Evolutionary conservation across 2,888 invertebrate species (phyloP).

Genomic region (Hypomecis punctinalis): DNA sequence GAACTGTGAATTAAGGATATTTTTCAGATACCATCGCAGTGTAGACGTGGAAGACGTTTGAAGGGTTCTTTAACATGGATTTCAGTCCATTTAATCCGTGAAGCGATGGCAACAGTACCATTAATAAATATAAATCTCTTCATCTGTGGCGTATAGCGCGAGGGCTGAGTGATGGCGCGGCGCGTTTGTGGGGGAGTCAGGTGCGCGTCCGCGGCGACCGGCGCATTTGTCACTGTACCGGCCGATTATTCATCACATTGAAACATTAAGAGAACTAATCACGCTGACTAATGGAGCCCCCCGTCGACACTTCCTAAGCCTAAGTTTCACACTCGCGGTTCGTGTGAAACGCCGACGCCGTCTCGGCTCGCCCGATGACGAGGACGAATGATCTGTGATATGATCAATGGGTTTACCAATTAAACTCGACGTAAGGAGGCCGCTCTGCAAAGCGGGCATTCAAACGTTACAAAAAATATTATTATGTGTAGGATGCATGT

Average conservation of each 20-base stretch:
- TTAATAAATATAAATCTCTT: constrained; percentile 83
- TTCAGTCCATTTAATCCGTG: constrained; percentile 47
- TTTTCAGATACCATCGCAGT: constrained; percentile 28
- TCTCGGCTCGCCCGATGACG: constrained; percentile 58
- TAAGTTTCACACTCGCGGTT: constrained; percentile 73
- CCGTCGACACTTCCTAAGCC: constrained; percentile 82
- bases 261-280: constrained; percentile 84
- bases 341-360: constrained; percentile 64
- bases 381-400: constrained; percentile 64
- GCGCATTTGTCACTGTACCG: constrained; percentile 83
- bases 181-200: constrained; percentile 74
- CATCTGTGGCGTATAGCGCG: constrained; percentile 72
- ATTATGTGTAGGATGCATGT: constrained; percentile 13
- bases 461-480: constrained; percentile 21
- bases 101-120: constrained; percentile 62
- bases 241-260: constrained; percentile 84
- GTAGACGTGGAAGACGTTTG: constrained; percentile 18
- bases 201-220: constrained; percentile 75
- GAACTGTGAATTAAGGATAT: constrained; percentile 38
- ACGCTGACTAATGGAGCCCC: constrained; percentile 84
- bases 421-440: constrained; percentile 42
- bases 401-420: constrained; percentile 60
- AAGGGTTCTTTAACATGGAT: constrained; percentile 28
- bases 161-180: constrained; percentile 77
- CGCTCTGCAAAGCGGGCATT: constrained; percentile 20